Evolutionary conservation across 1,140 invertebrate genomes (phyloP), one percentile per base, ranked within the genome.

Genomic region (Drosophila tristis): DNA sequence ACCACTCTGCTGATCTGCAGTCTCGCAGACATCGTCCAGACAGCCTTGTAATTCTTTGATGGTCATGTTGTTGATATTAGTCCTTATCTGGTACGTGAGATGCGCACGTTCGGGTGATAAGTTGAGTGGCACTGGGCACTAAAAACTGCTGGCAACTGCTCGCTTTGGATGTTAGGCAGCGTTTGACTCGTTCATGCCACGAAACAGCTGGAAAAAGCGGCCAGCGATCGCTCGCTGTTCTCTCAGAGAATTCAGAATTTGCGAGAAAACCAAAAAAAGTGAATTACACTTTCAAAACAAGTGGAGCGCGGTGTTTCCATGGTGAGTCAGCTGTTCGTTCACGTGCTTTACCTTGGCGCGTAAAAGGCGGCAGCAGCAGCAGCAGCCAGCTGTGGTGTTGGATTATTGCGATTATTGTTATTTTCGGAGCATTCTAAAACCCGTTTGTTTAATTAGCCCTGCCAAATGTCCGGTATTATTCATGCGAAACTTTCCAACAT

Each of bases 271-370:
- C 25, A 47, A 44, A 45, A 42, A 79, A 78, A 80, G 11, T 13
- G 35, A 39, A 79, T 42, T 61, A 64, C 60, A 78, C 74, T 78
- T 78, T 82, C 66, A 74, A 65, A 87, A 43, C 66, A 70, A 87
- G 47, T 89, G 66, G 75, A 89, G 78, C 84, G 51, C 53, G 47
- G 53, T 45, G 55, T 39, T 60, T 15, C 53, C 57, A 44, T 16
- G 39, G 20, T 87, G 82, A 87, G 25, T 89, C 84, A 89, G 71
- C 82, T 23, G 43, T 29, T 71, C 74, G 68, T 86, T 78, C 82
- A 82, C 74, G 82, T 86, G 82, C 73, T 65, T 87, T 61, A 87
- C 82, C 82, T 87, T 87, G 82, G 82, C 7, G 64, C 39, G 82
- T 77, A 80, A 86, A 86, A 86, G 82, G 78, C 78, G 81, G 77